Base-by-base conservation (phyloP, 2,888 invertebrate genomes). In the Ptychoptera albimana region DNA sequence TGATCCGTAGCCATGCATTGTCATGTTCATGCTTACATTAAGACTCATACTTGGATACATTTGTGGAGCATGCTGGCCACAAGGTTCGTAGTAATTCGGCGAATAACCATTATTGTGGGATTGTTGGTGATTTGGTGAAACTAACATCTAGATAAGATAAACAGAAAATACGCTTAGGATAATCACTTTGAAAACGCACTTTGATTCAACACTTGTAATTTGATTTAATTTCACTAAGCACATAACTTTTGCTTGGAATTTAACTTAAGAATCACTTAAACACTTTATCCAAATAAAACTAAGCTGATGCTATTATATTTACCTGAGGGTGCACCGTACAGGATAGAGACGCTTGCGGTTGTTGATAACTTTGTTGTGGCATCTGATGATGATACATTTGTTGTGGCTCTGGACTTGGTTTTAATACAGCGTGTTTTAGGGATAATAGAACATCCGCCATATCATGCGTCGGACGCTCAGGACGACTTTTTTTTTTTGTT, bases 21-120 rank as follows among this genome's bases (percentile, higher is more conserved):
- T 93, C 93, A 94, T 94, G 63, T 92, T 93, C 93, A 94, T 94
- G 54, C 60, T 64, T 37, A 94, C 91, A 60, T 94, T 94, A 51
- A 94, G 92, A 57, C 88, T 89, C 93, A 94, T 93, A 56, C 89
- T 84, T 46, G 92, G 89, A 61, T 87, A 87, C 50, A 82, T 72
- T 0, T 77, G 63, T 5, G 61, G 67, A 0, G 66, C 57, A 31
- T 52, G 53, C 49, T 53, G 50, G 30, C 54, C 50, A 59, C 64
- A 51, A 36, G 60, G 50, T 47, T 66, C 66, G 37, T 64, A 66
- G 49, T 66, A 66, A n/a, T 48, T 39, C 31, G 47, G 43, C 29
- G 50, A 42, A 32, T 29, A 15, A 41, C 40, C 47, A 50, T 53
- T 48, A 42, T 52, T 44, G 49, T 52, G 53, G 31, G 49, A 44